A percentile compares a stretch with the other conserved stretches of the same genome.
Evolutionary conservation across 2,797 vertebrate genomes (phyloP).

Genomic region (Pitangus sulphuratus): DNA sequence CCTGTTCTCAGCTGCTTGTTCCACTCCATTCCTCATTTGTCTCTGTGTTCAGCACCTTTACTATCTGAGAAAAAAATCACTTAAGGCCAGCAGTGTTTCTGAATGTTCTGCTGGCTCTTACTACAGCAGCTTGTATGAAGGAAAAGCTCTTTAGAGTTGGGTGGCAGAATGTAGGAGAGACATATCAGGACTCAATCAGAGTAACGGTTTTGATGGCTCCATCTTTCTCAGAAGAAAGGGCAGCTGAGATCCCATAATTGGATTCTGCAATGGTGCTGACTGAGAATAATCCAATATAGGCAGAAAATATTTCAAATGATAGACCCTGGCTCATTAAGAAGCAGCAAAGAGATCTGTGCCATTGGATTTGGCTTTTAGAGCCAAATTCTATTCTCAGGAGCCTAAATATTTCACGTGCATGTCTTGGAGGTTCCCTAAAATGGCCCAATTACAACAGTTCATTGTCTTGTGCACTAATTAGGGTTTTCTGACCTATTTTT

Average conservation of each 20-base stretch:
- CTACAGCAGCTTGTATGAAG: neutral
- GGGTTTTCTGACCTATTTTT: conserved; percentile 4
- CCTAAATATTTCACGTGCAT: neutral
- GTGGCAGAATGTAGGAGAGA: neutral
- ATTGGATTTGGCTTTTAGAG: neutral
- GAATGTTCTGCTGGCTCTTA: neutral
- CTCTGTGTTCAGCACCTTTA: conserved; percentile 3
- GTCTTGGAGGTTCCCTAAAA: neutral
- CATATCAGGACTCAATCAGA: neutral
- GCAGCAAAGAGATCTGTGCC: neutral
- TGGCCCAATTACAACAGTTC: neutral
- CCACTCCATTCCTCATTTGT: neutral
- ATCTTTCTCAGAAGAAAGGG: neutral
- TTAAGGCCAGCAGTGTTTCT: neutral
- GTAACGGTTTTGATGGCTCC: neutral
- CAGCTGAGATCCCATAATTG: neutral
- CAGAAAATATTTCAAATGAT: neutral
- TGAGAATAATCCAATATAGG: neutral
- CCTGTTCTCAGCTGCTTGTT: conserved; percentile 14
- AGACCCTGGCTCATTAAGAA: neutral
- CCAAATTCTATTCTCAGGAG: neutral
- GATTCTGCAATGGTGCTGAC: neutral
- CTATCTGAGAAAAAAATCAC: neutral
- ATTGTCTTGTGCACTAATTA: neutral
- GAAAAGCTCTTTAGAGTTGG: neutral